phyloP scores from a whole-genome alignment of 2,797 vertebrate genomes.

The Podarcis siculus region DNA sequence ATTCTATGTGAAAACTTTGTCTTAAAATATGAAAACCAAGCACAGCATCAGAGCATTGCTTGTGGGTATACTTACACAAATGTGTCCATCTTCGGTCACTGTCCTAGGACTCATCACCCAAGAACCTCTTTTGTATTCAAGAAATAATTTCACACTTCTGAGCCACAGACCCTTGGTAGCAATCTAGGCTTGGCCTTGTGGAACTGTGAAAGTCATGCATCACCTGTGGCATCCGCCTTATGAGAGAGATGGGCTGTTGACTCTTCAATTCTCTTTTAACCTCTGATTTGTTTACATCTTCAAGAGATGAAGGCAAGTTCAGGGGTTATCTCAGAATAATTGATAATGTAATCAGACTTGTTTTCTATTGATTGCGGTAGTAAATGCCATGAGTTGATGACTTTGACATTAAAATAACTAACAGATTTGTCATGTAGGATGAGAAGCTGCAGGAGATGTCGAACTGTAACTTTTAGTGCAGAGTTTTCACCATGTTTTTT shows the following conservation, averaged over 20 bases:
- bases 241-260: not conserved
- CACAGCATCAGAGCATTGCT: not conserved
- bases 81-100: not conserved
- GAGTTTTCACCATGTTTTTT: not conserved
- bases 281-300: not conserved
- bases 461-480: not conserved
- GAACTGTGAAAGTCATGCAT: not conserved
- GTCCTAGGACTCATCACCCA: not conserved
- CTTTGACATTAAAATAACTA: not conserved
- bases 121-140: not conserved
- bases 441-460: not conserved
- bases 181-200: not conserved
- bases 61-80: not conserved
- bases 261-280: not conserved
- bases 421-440: not conserved
- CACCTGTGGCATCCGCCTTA: not conserved
- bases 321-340: not conserved
- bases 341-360: not conserved
- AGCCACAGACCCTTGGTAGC: not conserved
- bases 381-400: not conserved
- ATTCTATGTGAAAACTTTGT: not conserved
- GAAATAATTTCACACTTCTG: not conserved
- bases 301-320: not conserved
- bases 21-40: not conserved
- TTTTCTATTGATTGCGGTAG: not conserved